Conservation (phyloP, 2,797 vertebrate species). For the Myotis pilosus region DNA sequence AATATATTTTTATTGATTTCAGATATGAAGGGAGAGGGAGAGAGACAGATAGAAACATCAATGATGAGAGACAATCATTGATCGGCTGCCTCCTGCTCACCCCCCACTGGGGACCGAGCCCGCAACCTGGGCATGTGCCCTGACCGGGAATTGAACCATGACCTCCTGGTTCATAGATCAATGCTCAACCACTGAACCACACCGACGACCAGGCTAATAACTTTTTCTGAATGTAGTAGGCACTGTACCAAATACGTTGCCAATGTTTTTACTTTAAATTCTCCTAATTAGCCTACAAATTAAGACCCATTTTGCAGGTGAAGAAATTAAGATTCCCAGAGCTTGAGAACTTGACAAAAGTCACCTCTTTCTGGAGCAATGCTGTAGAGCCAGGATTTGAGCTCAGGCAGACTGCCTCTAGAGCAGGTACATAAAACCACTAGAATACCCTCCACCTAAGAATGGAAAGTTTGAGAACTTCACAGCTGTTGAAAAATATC, state of each 20-base stretch:
- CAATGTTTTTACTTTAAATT: not conserved
- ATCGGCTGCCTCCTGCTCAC: too few species aligned
- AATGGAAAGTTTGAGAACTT: not conserved
- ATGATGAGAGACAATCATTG: too few species aligned
- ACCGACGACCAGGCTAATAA: too few species aligned
- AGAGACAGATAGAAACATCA: too few species aligned
- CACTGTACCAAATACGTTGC: not conserved
- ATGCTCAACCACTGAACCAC: too few species aligned
- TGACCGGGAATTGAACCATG: too few species aligned
- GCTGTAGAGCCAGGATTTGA: not conserved
- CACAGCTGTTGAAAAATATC: not conserved
- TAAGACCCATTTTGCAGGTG: not conserved
- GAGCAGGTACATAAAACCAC: not conserved
- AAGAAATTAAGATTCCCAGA: not conserved
- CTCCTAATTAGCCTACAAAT: not conserved
- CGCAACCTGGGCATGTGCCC: too few species aligned
- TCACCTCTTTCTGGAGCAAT: not conserved
- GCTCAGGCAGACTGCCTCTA: not conserved
- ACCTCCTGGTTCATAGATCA: too few species aligned
- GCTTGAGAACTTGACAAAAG: not conserved
- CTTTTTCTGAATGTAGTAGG: not conserved
- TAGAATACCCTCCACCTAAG: not conserved
- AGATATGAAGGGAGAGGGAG: too few species aligned
- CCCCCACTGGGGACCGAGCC: too few species aligned
- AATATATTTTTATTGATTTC: too few species aligned